A percentile compares a stretch with the other conserved stretches of the same genome.
Conservation (phyloP, 2,888 invertebrate species). For the Liodrosophila aerea region DNA sequence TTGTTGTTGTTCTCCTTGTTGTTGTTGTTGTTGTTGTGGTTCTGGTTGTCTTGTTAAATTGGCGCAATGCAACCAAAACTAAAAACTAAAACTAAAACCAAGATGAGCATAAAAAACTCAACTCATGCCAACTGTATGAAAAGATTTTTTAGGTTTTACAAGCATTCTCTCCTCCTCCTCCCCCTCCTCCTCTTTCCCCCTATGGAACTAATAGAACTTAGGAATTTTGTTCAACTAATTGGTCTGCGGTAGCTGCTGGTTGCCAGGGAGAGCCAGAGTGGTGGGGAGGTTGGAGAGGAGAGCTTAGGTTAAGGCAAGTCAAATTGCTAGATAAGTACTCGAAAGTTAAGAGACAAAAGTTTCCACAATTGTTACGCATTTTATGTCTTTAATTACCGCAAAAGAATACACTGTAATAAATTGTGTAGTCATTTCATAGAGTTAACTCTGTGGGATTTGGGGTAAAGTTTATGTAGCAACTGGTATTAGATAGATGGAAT, state of each 20-base stretch:
- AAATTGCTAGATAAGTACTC: constrained; percentile 44
- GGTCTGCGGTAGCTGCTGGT: constrained; percentile 42
- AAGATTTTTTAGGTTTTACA: constrained; percentile 48
- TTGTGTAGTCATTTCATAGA: neutral
- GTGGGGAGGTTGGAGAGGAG: neutral
- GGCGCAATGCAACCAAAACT: constrained; percentile 63
- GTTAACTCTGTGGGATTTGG: neutral
- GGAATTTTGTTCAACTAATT: constrained; percentile 42
- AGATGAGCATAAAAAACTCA: constrained; percentile 31
- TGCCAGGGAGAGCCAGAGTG: neutral
- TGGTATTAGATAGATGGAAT: no score
- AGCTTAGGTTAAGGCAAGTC: constrained; percentile 8
- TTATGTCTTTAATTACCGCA: constrained; percentile 9
- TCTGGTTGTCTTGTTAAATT: constrained; percentile 60
- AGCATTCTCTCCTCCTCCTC: constrained; percentile 15
- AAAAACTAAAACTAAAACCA: constrained; percentile 29
- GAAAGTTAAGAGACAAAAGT: constrained; percentile 33
- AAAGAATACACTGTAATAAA: constrained; percentile 1
- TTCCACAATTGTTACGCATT: constrained; percentile 19
- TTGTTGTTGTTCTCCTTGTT: constrained; percentile 1
- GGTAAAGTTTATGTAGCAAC: no score
- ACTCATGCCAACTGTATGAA: constrained; percentile 34
- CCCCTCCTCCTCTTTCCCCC: no score
- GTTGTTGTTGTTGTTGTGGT: constrained; percentile 10
- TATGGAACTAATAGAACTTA: constrained; percentile 27